Evolutionary conservation across 2,797 vertebrate species (phyloP), one percentile per base, ranked within the genome.

Genomic region (Sebastiscus tertius): DNA sequence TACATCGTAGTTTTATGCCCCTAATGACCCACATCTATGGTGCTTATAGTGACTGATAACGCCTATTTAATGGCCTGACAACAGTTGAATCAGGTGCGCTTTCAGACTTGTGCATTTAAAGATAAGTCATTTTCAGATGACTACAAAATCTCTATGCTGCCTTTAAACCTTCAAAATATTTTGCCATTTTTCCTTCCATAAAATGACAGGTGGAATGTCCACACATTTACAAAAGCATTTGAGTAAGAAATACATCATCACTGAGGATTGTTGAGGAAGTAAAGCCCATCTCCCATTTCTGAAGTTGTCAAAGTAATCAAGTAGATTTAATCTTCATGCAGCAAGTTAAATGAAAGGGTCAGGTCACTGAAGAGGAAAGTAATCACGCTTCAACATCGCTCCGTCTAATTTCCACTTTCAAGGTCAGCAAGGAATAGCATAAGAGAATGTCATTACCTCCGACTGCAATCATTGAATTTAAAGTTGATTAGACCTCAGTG

Each of bases 391-490:
- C 29, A 63, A 79, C 61, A 54, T 58, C 13, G 13, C 39, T 79
- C 74, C 31, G 60, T 58, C 72, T 85, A 76, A 89, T 89, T 87
- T 87, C 56, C 36, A 68, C 63, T 81, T 79, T 78, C 74, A 88
- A 86, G 65, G 84, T 80, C 79, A 70, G 68, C 7, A 11, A 72
- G 39, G 58, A 85, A 75, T 61, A 73, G 66, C 39, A 39, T n/a
- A 34, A 72, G 29, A 82, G 22, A 73, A 77, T 77, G 63, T 71
- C 65, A 82, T 80, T 69, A 80, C 80, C 58, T 75, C 65, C 61
- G 72, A 80, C 31, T 64, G 60, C 62, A 78, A 70, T 75, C 29
- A 81, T 62, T 80, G 20, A 63, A 74, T 78, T 83, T 52, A 69
- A 52, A 72, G 60, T 81, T 59, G 87, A 75, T 87, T 77, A 55